Evolutionary conservation across 2,113 vertebrate genomes (phyloP), one percentile per base, ranked within the genome.

Genomic region (Arenaria interpres): DNA sequence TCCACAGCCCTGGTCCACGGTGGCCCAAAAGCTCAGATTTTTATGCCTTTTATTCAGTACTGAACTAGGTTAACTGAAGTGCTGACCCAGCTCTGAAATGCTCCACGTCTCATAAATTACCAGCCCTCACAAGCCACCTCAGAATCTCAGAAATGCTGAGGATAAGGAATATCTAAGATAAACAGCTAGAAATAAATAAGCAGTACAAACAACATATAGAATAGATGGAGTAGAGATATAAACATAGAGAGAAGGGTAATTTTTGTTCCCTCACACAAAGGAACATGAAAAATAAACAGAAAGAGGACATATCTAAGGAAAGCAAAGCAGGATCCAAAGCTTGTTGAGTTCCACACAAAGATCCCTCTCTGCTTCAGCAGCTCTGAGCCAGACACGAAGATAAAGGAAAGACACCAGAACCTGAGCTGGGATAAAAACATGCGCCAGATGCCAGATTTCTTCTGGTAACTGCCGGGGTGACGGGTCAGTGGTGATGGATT

Each of bases 241-340:
- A 98, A 89, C 88, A 96, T 1, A 27, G 89, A 87, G 75, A 76
- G 87, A 90, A 94, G 93, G 82, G 64, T 93, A 75, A 94, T 96
- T 93, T 84, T 79, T 66, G 14, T 67, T 94, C 79, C 37, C 79
- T 86, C 75, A 23, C n/a, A 60, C 59, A 90, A 69, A 90, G 63
- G 59, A 84, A 50, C 50, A 32, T 37, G 14, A 77, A 33, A 84
- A 67, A 43, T n/a, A 63, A 64, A 66, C 72, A 71, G 41, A 43
- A 68, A 21, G 50, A 87, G 45, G 67, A 86, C 33, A 32, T 13
- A 57, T 48, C 56, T 56, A 53, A 54, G 45, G 79, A 82, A 45
- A 22, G 64, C 46, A 75, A 85, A 84, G 60, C 74, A 59, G 46
- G n/a, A 71, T 6, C 54, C 21, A 85, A 76, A 73, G 68, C 67